Percentiles rank a stretch among this genome's conserved stretches.
Evolutionary conservation across 2,797 vertebrate species (phyloP).

Genomic region (Crax fasciolata): DNA sequence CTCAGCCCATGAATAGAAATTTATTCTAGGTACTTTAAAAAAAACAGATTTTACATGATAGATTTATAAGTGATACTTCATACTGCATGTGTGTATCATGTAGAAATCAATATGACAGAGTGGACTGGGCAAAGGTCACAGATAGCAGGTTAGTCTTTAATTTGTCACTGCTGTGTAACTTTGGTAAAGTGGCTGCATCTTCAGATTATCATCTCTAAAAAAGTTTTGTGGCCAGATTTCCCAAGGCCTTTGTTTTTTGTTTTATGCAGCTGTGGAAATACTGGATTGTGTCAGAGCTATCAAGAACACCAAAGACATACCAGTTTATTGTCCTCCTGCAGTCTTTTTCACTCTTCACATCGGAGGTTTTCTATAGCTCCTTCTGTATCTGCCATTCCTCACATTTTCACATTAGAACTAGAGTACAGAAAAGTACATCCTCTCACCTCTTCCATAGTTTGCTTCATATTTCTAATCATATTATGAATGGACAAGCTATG

Average conservation of each 20-base stretch:
- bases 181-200: not conserved
- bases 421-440: not conserved
- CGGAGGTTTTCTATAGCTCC: not conserved
- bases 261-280: not conserved
- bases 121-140: not conserved
- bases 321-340: not conserved
- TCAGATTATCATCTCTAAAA: not conserved
- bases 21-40: not conserved
- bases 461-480: not conserved
- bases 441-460: not conserved
- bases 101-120: not conserved
- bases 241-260: not conserved
- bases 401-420: not conserved
- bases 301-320: not conserved
- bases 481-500: slow-evolving; percentile 7
- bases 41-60: accelerated
- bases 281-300: not conserved
- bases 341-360: not conserved
- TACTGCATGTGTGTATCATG: not conserved
- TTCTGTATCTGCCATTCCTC: not conserved
- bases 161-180: not conserved
- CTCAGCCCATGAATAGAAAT: not conserved
- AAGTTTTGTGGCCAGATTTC: not conserved
- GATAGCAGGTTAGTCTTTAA: not conserved
- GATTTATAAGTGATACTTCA: not conserved